phyloP scores from a whole-genome alignment of 37 sponge, comb jelly and placozoan genomes.

The Spongilla lacustris region DNA sequence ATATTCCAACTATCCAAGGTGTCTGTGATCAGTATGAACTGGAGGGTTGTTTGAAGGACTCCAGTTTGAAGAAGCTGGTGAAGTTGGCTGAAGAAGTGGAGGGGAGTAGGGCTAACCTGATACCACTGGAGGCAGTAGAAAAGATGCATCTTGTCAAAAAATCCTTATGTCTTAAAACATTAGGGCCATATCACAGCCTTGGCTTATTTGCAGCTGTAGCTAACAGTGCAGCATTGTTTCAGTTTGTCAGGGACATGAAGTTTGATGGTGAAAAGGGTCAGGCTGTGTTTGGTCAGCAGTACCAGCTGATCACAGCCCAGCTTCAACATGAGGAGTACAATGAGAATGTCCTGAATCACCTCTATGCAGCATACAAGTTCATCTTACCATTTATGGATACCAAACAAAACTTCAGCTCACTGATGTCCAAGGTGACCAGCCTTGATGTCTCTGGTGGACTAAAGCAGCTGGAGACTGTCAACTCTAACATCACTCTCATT shows the following conservation, averaged over 20 bases:
- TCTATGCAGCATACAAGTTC: conserved; percentile 72
- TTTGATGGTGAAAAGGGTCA: conserved; percentile 49
- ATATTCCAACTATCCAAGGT: conserved; percentile 44
- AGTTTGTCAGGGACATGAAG: conserved; percentile 59
- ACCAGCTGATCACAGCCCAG: conserved; percentile 76
- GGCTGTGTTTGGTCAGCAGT: conserved; percentile 62
- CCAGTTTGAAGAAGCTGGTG: conserved; percentile 3
- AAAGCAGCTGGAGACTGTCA: conserved; percentile 75
- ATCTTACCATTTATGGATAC: conserved; percentile 74
- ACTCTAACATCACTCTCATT: conserved; percentile 71
- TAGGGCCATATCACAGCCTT: background rate
- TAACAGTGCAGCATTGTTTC: conserved; percentile 59
- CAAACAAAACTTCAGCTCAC: conserved; percentile 33
- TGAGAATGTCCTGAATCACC: conserved; percentile 81
- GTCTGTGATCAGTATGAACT: conserved; percentile 64
- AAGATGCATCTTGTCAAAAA: conserved; percentile 36
- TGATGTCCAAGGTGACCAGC: conserved; percentile 61
- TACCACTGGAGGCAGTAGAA: conserved; percentile 19
- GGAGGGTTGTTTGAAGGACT: conserved; percentile 30
- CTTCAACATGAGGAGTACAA: conserved; percentile 86
- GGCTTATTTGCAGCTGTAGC: conserved; percentile 44
- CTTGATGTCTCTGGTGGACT: conserved; percentile 35
- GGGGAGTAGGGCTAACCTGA: conserved; percentile 25
- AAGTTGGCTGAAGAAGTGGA: conserved; percentile 1
- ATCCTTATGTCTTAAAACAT: conserved; percentile 14